Evolutionary conservation across 2,888 invertebrate genomes (phyloP).

Genomic region (Sesia apiformis): DNA sequence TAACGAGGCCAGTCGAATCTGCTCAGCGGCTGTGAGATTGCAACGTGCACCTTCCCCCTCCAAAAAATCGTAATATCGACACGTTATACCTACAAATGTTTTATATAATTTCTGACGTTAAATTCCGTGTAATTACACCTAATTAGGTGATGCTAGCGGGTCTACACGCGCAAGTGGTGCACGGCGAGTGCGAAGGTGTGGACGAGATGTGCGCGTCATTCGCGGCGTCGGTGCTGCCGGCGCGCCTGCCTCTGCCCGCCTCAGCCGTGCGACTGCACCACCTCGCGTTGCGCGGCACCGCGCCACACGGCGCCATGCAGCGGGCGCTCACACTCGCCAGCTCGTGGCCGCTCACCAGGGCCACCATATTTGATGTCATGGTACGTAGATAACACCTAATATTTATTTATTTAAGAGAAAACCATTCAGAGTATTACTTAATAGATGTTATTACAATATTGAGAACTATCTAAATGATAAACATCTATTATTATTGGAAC

Average conservation of each 20-base stretch:
- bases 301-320: conserved; percentile 90
- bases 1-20: no score
- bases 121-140: no score
- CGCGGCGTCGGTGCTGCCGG: conserved; percentile 84
- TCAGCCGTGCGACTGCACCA: conserved; percentile 94
- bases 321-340: conserved; percentile 94
- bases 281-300: conserved; percentile 90
- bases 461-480: no score
- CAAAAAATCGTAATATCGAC: background rate
- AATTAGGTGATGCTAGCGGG: conserved; percentile 92
- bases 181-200: conserved; percentile 85
- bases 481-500: no score
- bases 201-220: conserved; percentile 81
- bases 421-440: no score
- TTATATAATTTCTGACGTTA: background rate
- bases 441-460: no score
- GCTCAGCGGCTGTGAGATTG: no score
- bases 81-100: background rate
- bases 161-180: conserved; percentile 92
- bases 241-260: conserved; percentile 86
- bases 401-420: no score
- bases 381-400: conserved; percentile 44
- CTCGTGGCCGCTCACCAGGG: conserved; percentile 94
- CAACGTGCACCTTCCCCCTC: no score
- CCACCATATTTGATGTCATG: conserved; percentile 96